phyloP scores from a whole-genome alignment of 2,113 vertebrate genomes.

The Pholis gunnellus region DNA sequence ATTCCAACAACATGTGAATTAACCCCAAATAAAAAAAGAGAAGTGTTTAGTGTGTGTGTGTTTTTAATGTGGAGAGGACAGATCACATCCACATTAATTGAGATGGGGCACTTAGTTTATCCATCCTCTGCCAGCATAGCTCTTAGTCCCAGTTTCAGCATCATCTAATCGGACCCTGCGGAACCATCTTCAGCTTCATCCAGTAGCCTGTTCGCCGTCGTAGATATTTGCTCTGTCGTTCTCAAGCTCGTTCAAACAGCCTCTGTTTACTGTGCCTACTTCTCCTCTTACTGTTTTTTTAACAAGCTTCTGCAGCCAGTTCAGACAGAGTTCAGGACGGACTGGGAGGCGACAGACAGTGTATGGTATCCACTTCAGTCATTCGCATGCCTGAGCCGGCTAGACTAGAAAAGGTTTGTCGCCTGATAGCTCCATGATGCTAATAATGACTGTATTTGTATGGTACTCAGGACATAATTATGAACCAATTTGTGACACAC shows the following conservation, averaged over 20 bases:
- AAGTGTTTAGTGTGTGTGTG: neutral
- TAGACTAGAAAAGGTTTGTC: neutral
- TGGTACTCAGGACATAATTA: neutral
- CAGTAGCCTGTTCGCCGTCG: neutral
- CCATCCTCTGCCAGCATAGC: neutral
- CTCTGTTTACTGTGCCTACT: neutral
- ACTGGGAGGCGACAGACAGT: neutral
- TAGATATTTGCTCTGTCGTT: neutral
- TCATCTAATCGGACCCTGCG: slow-evolving; percentile 39
- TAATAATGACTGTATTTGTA: neutral
- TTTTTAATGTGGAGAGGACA: neutral
- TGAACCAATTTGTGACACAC: no score
- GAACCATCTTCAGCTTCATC: slow-evolving; percentile 19
- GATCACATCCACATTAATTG: slow-evolving; percentile 17
- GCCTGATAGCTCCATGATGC: neutral
- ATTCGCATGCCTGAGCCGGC: neutral
- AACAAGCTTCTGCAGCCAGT: slow-evolving; percentile 11
- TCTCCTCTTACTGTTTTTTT: neutral
- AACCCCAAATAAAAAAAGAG: neutral
- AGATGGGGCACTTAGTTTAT: slow-evolving; percentile 22
- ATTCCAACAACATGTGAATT: no score
- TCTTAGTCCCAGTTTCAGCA: slow-evolving; percentile 13
- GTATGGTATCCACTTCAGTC: neutral
- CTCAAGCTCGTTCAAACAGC: neutral
- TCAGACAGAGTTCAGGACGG: neutral